A percentile compares a stretch with the other conserved stretches of the same genome.
These are phyloP conservation scores for Fulmarus glacialis DNA, from an alignment of 2,113 vertebrate species.

Conservation along the genomic window DNA sequence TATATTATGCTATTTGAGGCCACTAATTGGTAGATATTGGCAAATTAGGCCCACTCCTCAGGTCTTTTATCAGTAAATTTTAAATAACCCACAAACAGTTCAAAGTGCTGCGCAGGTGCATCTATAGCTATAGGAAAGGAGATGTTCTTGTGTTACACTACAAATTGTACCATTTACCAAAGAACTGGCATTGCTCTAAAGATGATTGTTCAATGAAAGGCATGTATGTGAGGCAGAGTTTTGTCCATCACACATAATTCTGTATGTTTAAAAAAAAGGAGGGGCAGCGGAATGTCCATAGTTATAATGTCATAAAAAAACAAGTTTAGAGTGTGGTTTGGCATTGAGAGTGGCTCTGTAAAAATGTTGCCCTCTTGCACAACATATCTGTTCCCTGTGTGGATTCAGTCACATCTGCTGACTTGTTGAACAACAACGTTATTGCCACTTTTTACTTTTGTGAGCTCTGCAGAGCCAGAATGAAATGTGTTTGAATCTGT, in stretches of 20 bases:
- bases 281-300: not conserved
- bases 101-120: not conserved
- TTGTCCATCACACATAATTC: not conserved
- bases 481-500: not conserved
- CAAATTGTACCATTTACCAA: not conserved
- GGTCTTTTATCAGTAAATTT: not conserved
- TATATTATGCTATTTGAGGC: not conserved
- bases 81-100: not conserved
- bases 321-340: not conserved
- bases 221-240: not conserved
- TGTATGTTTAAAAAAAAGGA: not conserved
- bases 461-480: not conserved
- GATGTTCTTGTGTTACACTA: not conserved
- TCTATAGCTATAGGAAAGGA: not conserved
- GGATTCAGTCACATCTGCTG: constrained; percentile 5
- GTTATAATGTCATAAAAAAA: not conserved
- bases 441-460: not conserved
- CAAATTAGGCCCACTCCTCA: not conserved
- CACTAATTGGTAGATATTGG: not conserved
- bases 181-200: not conserved
- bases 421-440: constrained; percentile 25
- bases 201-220: not conserved
- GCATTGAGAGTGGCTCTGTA: not conserved
- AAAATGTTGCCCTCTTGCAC: constrained; percentile 4
- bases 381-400: not conserved